Conservation (phyloP, 2,888 invertebrate genomes). For the Lissocephala sabroskyi region DNA sequence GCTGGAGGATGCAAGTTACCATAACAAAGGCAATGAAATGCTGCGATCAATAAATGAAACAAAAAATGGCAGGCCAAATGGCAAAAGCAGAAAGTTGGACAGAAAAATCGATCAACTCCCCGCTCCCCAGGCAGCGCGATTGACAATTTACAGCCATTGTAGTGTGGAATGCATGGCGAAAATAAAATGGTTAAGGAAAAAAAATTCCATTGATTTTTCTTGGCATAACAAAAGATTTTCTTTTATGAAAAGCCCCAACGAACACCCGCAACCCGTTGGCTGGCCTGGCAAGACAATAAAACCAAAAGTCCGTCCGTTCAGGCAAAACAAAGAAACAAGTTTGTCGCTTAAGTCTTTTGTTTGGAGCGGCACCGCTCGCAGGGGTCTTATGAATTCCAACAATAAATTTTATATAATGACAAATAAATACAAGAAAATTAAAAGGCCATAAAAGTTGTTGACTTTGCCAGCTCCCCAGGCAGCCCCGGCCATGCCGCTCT, state of each 20-base stretch:
- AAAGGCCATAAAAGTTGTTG: constrained; percentile 27
- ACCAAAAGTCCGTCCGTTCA: background rate
- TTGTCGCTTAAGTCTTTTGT: constrained; percentile 62
- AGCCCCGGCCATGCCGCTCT: constrained; percentile 46
- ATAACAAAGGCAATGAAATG: constrained; percentile 29
- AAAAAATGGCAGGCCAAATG: background rate
- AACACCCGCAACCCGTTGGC: too few species aligned
- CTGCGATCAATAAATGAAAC: constrained; percentile 23
- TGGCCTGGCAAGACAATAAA: constrained; percentile 1
- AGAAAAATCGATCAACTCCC: background rate
- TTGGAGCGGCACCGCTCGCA: too few species aligned
- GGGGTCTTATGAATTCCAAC: too few species aligned
- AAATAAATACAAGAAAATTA: constrained; percentile 36
- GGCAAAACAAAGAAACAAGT: constrained; percentile 40
- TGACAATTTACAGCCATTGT: background rate
- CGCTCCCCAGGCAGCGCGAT: too few species aligned
- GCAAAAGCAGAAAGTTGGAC: too few species aligned
- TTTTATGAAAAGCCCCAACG: constrained; percentile 29
- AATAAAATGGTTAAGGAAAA: background rate
- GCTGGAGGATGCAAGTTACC: constrained; percentile 33
- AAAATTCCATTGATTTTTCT: background rate
- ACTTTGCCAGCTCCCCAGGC: background rate
- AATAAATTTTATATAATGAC: constrained; percentile 35
- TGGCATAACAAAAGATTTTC: constrained; percentile 30
- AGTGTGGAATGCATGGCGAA: constrained; percentile 16